Evolutionary conservation across 2,113 vertebrate species (phyloP).

Genomic region (Danionella cerebrum): DNA sequence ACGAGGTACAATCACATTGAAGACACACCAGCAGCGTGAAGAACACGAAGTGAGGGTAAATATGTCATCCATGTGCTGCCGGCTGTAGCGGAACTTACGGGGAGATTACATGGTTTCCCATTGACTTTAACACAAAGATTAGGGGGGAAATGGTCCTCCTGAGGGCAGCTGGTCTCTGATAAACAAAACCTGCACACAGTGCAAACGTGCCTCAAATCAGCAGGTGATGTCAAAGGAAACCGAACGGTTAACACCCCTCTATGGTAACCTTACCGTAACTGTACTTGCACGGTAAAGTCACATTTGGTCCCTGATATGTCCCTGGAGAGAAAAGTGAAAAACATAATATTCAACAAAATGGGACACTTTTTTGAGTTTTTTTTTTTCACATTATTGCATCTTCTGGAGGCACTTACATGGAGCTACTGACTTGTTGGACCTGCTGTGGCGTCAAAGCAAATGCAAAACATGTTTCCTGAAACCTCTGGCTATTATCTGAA

Average conservation of each 20-base stretch:
- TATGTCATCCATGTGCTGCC: too few relatives aligned
- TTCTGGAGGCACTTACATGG: conserved; percentile 76
- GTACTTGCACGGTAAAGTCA: conserved; percentile 98
- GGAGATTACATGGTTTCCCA: conserved; percentile 95
- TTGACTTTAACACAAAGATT: conserved; percentile 99
- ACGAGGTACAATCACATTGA: background rate
- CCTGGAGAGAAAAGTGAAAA: conserved; percentile 60
- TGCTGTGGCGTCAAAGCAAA: conserved; percentile 97
- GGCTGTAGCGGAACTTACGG: conserved; percentile 59
- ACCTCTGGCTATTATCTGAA: conserved; percentile 94
- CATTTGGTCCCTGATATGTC: conserved; percentile 99
- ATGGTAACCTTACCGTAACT: conserved; percentile 86
- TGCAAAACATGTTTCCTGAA: conserved; percentile 97
- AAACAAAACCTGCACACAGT: conserved; percentile 83
- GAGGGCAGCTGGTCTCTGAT: conserved; percentile 98
- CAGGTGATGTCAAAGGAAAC: background rate
- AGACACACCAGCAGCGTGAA: background rate
- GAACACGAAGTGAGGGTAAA: too few relatives aligned
- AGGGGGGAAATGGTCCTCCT: conserved; percentile 98
- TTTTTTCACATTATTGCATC: background rate
- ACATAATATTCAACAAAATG: too few relatives aligned
- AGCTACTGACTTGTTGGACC: conserved; percentile 98
- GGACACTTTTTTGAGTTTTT: background rate
- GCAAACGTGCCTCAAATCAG: background rate
- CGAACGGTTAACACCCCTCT: too few relatives aligned